Percentiles rank a stretch among this genome's conserved stretches.
Conservation (phyloP, 23 tunicate genomes). For the Trididemnum clinides region DNA sequence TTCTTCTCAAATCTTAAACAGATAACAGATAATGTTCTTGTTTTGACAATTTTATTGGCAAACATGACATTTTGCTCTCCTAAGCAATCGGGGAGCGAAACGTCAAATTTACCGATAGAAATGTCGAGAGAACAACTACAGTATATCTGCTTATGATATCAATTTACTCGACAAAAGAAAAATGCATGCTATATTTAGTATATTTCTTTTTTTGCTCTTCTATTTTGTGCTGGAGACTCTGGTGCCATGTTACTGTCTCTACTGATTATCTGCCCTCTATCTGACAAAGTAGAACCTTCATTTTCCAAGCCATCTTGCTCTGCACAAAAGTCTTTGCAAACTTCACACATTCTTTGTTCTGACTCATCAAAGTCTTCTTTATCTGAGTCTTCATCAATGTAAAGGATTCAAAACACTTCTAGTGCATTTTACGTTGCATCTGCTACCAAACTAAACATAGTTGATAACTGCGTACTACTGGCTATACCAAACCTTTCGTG, state of each 20-base stretch:
- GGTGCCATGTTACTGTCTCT: constrained; percentile 5
- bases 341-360: not conserved
- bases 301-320: not conserved
- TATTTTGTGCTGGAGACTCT: not conserved
- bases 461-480: not conserved
- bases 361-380: not conserved
- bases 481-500: not conserved
- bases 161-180: no score
- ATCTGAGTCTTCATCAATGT: not conserved
- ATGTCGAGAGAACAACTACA: no score
- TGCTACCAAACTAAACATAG: not conserved
- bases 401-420: not conserved
- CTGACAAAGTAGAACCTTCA: not conserved
- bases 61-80: no score
- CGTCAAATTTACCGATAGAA: no score
- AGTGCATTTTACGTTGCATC: no score
- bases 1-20: no score
- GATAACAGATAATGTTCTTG: no score
- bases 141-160: no score
- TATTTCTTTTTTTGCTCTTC: constrained; percentile 1
- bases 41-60: no score
- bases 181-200: no score
- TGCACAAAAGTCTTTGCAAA: not conserved
- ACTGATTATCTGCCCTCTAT: constrained; percentile 13
- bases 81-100: no score